Evolutionary conservation across 2,888 invertebrate genomes (phyloP), one percentile per base, ranked within the genome.

Genomic region (Meliscaeva auricollis): DNA sequence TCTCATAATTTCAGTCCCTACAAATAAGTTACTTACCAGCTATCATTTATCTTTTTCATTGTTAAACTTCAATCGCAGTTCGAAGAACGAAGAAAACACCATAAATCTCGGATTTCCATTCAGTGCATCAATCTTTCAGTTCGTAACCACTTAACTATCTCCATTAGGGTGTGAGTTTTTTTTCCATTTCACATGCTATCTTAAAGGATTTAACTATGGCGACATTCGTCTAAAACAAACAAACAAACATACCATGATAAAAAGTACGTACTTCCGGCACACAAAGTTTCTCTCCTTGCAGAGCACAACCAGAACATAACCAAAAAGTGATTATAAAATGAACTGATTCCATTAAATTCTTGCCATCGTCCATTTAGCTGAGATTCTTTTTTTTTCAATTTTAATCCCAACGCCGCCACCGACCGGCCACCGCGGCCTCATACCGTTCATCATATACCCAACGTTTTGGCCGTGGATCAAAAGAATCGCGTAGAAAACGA

Each of bases 281-380:
- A 56, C 69, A 52, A 62, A 64, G 35, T 54, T 54, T 44, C 26
- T 38, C 11, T 20, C 22, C 44, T 20, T n/a, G 15, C 13, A 30
- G 5, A 6, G 15, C 11, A 6, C 13, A 17, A 4, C 38, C 30
- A 22, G n/a, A 22, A 60, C 38, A 62, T 70, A 54, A 68, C 74
- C 60, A 32, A 54, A 74, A 74, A 80, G 83, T 83, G 83, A 83
- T 83, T 83, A 82, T 73, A 68, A 77, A 77, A 83, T 83, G 83
- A 78, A 83, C 83, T 78, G 68, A 73, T 77, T 72, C 83, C 62
- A 74, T 83, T 78, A 83, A 78, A 73, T 77, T 54, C 32, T n/a
- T 54, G 30, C 44, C 50, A 20, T 26, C 60, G 60, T 81, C 64
- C 70, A 66, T 75, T 60, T 20, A 44, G 41, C 22, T 30, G 32